These are phyloP conservation scores for Spheniscus humboldti DNA, from an alignment of 2,797 vertebrate genomes.

Conservation along the genomic window DNA sequence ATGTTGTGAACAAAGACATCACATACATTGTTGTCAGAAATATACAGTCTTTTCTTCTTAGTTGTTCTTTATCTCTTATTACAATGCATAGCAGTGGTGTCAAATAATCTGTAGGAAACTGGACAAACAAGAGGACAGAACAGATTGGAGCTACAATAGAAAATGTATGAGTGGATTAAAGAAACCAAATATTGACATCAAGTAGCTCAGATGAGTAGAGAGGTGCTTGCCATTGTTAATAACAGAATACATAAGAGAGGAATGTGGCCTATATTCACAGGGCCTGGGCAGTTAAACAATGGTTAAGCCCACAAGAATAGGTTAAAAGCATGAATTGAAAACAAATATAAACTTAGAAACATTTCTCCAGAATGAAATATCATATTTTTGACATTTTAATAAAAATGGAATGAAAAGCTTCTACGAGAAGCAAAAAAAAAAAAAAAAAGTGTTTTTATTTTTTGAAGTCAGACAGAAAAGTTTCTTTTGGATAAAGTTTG, in stretches of 20 bases:
- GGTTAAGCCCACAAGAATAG: neutral
- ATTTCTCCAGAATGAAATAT: neutral
- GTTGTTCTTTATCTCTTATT: neutral
- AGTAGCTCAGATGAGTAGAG: neutral
- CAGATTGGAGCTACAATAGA: neutral
- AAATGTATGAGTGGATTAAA: neutral
- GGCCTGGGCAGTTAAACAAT: neutral
- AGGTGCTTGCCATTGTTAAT: neutral
- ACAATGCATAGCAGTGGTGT: accelerated
- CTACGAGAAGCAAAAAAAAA: neutral
- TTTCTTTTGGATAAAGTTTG: neutral
- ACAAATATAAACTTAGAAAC: neutral
- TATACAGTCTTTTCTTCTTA: neutral
- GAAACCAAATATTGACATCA: neutral
- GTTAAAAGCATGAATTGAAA: neutral
- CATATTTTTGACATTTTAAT: neutral
- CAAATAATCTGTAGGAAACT: neutral
- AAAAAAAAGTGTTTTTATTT: neutral
- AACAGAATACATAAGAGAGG: neutral
- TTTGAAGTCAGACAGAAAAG: neutral
- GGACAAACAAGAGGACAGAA: neutral
- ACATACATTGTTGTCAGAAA: neutral
- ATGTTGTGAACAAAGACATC: neutral
- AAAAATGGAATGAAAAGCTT: neutral
- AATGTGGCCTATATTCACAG: neutral